Base-by-base conservation (phyloP, 2,113 vertebrate genomes). In the Hymenochirus boettgeri region DNA sequence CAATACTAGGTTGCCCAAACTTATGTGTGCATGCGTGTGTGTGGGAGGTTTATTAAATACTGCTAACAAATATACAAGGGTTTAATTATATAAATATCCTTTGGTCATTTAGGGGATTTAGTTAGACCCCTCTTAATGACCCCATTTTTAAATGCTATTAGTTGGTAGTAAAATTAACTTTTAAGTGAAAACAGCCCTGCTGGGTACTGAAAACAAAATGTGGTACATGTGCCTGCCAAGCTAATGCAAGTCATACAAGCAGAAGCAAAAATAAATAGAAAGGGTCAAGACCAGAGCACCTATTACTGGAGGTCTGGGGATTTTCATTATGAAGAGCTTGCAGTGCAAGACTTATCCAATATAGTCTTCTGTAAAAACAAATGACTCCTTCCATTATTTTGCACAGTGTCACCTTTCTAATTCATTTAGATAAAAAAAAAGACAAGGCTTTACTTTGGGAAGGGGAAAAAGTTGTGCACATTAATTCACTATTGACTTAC, bases 401-500 rank as follows among this genome's bases (percentile, higher is more conserved):
- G 56, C 23, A 45, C 33, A 60, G 60, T 60, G 65, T 69, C 57
- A 60, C 47, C 57, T 53, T 69, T 51, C 39, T 69, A 53, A 53
- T 60, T 53, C 24, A 60, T 60, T 69, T 69, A 69, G 35, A 42
- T 42, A 24, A 60, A 45, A 9, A n/a, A n/a, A 69, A n/a, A 53
- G 65, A 53, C 56, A 53, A 58, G 64, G 31, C 47, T 52, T 9
- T 62, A 62, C 29, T 46, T 6, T 2, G 13, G n/a, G 6, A 42
- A 42, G n/a, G 13, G 13, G 27, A 51, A 51, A 66, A 21, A 66
- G 29, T 21, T n/a, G 27, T 9, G 24, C 46, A 51, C 52, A 48
- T 53, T 69, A 60, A 69, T 69, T 53, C 59, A 46, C 64, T 59
- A 59, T 58, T 51, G 63, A 66, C 63, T 66, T 37, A 54, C 56